Evolutionary conservation across 2,888 invertebrate species (phyloP), one percentile per base, ranked within the genome.

Genomic region (Emmelina monodactyla): DNA sequence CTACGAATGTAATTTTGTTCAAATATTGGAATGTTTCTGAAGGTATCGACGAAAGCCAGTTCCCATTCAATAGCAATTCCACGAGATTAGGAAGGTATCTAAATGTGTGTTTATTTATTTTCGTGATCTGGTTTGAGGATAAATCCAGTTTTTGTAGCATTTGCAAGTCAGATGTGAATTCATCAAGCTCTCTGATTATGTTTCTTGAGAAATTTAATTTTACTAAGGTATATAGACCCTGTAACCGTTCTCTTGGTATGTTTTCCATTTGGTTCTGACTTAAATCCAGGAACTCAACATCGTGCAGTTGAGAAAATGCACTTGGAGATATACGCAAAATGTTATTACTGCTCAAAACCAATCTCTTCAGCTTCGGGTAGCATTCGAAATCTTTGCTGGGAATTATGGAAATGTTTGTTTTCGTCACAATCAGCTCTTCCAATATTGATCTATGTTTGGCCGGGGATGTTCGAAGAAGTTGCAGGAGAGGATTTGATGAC

Each of bases 311-410:
- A 33, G 87, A 85, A 59, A 95, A 93, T 34, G 94, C 92, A 28
- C 92, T 89, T 0, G 94, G 92, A 2, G 92, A 91, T 40, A 95
- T 84, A 41, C 89, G 81, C 11, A 88, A 86, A 44, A 93, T 89
- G 39, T 85, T 80, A 65, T 93, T 93, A 47, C 83, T 84, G 25
- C 85, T 83, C 47, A 93, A 68, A 55, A 87, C 87, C 37, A 93
- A 81, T 53, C 88, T 89, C 55, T 90, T 85, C 22, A 93, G 70
- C 0, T 88, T 84, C 13, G 91, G 89, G 53, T 92, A 93, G 22
- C 89, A 87, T 53, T 91, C 90, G 53, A 94, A 93, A 55, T 93
- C 93, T 57, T 88, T 89, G 46, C 89, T 90, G 0, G 91, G 91
- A 32, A 94, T 84, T 44, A 92, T 88, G 13, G 87, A 89, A 33